These are phyloP conservation scores for Gallinago undulata DNA, from an alignment of 2,113 vertebrate genomes.

Conservation along the genomic window DNA sequence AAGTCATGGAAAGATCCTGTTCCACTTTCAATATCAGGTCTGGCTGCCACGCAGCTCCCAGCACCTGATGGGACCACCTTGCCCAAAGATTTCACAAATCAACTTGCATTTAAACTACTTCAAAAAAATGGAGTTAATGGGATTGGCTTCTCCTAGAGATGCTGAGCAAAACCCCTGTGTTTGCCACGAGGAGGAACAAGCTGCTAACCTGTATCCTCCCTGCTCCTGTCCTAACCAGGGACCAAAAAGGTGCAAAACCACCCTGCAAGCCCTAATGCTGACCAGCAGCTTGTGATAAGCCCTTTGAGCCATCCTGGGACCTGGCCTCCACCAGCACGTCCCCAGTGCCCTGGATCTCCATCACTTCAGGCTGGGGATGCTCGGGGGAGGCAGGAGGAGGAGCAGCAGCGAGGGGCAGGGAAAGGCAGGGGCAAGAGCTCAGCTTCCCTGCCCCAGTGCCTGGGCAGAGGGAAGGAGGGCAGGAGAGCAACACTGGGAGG, in stretches of 20 bases:
- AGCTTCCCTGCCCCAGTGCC: neutral
- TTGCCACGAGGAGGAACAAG: neutral
- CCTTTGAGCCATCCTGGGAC: fast-evolving
- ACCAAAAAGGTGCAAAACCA: neutral
- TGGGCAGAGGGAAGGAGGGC: neutral
- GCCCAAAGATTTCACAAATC: neutral
- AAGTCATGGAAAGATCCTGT: neutral
- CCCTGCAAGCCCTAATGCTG: neutral
- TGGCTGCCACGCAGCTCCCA: neutral
- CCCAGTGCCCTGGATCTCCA: neutral
- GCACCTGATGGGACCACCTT: neutral
- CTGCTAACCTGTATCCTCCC: neutral
- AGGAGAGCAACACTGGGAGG: neutral
- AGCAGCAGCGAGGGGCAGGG: neutral
- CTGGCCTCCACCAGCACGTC: neutral
- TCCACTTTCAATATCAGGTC: neutral
- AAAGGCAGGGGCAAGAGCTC: neutral
- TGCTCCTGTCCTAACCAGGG: neutral
- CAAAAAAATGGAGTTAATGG: fast-evolving
- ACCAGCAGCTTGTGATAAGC: neutral
- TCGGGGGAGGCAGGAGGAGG: neutral
- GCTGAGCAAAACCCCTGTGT: neutral
- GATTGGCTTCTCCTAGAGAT: neutral
- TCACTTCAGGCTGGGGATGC: constrained; percentile 15
- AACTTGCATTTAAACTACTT: neutral